Conservation (phyloP, 2,888 invertebrate genomes). For the Myopa testacea region DNA sequence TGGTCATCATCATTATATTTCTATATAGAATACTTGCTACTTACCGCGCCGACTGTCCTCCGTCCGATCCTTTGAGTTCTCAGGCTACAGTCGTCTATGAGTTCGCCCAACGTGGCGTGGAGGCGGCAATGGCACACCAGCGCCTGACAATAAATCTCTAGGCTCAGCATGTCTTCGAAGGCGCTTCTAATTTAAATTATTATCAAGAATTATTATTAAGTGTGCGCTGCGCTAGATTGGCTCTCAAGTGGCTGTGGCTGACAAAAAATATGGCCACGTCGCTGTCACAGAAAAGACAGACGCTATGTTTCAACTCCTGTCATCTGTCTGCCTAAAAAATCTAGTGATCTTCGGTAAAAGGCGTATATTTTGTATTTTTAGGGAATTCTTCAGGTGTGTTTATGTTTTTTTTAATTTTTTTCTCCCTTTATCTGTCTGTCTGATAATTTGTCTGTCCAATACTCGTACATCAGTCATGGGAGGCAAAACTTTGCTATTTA, state of each 20-base stretch:
- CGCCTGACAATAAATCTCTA: constrained; percentile 17
- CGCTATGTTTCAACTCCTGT: not conserved
- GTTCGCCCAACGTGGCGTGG: not conserved
- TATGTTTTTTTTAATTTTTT: not conserved
- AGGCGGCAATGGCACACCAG: not conserved
- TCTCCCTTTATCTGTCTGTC: not conserved
- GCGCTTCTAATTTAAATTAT: constrained; percentile 43
- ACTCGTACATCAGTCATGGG: not conserved
- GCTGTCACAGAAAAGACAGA: constrained; percentile 11
- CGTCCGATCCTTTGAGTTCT: not conserved
- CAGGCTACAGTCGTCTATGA: not conserved
- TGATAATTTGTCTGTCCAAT: not conserved
- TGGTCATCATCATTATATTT: not conserved
- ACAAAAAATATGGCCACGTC: constrained; percentile 19
- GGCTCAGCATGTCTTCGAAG: constrained; percentile 12
- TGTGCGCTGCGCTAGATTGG: constrained; percentile 61
- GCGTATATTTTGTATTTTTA: not conserved
- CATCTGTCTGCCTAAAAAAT: not conserved
- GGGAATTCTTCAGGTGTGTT: not conserved
- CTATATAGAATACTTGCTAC: not conserved
- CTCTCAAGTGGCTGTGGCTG: constrained; percentile 57
- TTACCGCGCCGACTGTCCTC: not conserved
- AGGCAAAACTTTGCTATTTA: not conserved
- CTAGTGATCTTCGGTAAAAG: not conserved
- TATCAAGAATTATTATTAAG: constrained; percentile 63